Evolutionary conservation across 2,797 vertebrate genomes (phyloP).

Genomic region (Brotula barbata): DNA sequence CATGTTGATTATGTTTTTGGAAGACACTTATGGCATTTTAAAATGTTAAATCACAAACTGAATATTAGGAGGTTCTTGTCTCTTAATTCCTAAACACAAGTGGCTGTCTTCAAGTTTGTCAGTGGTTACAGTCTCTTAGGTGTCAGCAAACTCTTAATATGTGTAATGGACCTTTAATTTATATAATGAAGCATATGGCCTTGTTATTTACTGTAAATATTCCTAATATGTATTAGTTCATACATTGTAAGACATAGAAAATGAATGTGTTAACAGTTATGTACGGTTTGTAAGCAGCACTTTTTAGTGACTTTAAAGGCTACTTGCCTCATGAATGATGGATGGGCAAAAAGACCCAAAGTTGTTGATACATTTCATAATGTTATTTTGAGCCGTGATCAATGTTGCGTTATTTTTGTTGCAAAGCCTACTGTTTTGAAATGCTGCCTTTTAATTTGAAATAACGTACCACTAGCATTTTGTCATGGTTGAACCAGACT

Average conservation of each 20-base stretch:
- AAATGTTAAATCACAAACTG: conserved; percentile 30
- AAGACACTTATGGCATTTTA: conserved; percentile 31
- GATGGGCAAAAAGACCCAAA: conserved; percentile 1
- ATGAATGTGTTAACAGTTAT: conserved; percentile 44
- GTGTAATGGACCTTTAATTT: conserved; percentile 59
- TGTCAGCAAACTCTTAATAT: conserved; percentile 56
- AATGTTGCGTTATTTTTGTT: conserved; percentile 33
- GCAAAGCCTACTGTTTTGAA: conserved; percentile 39
- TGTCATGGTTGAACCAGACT: conserved; percentile 23
- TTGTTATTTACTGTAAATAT: conserved; percentile 67
- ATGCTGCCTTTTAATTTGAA: conserved; percentile 25
- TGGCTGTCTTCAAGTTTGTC: conserved; percentile 63
- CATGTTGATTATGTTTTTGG: conserved; percentile 24
- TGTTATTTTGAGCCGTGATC: conserved; percentile 40
- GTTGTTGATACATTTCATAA: conserved; percentile 27
- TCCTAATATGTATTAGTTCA: conserved; percentile 52
- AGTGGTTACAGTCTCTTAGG: conserved; percentile 38
- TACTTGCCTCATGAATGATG: conserved; percentile 25
- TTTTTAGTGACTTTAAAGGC: conserved; percentile 50
- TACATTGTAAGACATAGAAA: conserved; percentile 46
- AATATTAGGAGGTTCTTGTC: conserved; percentile 35
- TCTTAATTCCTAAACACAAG: conserved; percentile 49
- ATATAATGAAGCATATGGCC: conserved; percentile 55
- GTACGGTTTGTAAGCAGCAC: conserved; percentile 51
- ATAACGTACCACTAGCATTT: conserved; percentile 33